Evolutionary conservation across 2,888 invertebrate species (phyloP), one percentile per base, ranked within the genome.

Genomic region (Drosophila acutilabella): DNA sequence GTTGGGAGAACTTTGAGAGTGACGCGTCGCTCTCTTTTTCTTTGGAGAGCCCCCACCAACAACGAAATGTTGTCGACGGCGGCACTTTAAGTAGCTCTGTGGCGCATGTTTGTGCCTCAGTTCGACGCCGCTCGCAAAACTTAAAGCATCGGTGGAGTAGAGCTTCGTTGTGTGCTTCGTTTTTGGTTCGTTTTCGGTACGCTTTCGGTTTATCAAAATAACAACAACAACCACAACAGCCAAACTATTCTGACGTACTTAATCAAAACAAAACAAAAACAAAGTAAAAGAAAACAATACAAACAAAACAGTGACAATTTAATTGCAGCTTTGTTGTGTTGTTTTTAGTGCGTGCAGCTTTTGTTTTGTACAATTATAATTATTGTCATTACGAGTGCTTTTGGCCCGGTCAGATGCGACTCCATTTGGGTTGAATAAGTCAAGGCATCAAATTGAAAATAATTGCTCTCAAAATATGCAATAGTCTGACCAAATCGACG

Each of bases 401-500:
- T 36, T 54, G n/a, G n/a, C 57, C 45, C 53, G 50, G 52, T 45
- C 60, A 57, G 48, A 59, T 50, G 51, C 40, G 40, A 58, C 53
- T 56, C 48, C 38, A 41, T 40, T 45, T 50, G 36, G 53, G 51
- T 60, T 57, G 20, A 52, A 30, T 18, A 51, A 51, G 54, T 60
- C 52, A 44, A 66, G 44, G 59, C 50, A 75, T 65, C 75, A 79
- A 76, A 80, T 59, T 66, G 50, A 61, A 68, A 73, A 89, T 83
- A 86, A 88, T 88, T 82, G 45, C 83, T 23, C 50, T 65, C 50
- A 48, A 74, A 69, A 69, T 85, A 80, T 75, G 58, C 72, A 76
- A 68, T 60, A 54, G 42, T 58, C 51, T 68, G 67, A 42, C 65
- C 48, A 62, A 71, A 62, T 42, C 62, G 14, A 61, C 78, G 40